Evolutionary conservation across 2,888 invertebrate species (phyloP).

Genomic region (Dasypogon diadema): DNA sequence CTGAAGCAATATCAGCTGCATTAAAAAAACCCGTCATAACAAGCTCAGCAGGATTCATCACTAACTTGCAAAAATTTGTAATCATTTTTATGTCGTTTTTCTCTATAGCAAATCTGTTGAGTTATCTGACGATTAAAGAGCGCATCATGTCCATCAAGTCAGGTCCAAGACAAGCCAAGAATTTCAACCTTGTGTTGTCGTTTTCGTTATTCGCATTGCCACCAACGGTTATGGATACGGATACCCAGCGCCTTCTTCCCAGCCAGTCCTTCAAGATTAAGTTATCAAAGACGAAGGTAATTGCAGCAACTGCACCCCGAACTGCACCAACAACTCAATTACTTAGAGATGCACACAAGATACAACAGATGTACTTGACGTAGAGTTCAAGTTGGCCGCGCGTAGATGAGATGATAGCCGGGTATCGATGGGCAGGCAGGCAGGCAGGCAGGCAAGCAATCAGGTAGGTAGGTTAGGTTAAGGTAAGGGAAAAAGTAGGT

Average conservation of each 20-base stretch:
- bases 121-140: constrained; percentile 13
- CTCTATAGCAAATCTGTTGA: background rate
- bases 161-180: background rate
- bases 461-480: background rate
- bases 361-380: constrained; percentile 29
- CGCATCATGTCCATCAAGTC: background rate
- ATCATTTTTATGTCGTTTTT: background rate
- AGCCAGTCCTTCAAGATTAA: constrained; percentile 36
- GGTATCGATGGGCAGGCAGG: constrained; percentile 30
- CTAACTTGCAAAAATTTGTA: background rate
- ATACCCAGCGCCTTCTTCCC: background rate
- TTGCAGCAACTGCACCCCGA: constrained; percentile 28
- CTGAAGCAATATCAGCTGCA: too few species aligned
- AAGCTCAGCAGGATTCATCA: background rate
- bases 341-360: constrained; percentile 19
- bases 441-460: background rate
- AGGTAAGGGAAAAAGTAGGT: constrained; percentile 16
- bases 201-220: constrained; percentile 12
- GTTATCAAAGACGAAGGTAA: constrained; percentile 38
- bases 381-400: background rate
- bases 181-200: background rate
- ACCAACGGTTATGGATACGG: background rate
- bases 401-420: constrained; percentile 27
- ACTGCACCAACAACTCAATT: constrained; percentile 42
- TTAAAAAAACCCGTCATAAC: too few species aligned